Evolutionary conservation across 2,113 vertebrate genomes (phyloP).

Genomic region (Lophius piscatorius): DNA sequence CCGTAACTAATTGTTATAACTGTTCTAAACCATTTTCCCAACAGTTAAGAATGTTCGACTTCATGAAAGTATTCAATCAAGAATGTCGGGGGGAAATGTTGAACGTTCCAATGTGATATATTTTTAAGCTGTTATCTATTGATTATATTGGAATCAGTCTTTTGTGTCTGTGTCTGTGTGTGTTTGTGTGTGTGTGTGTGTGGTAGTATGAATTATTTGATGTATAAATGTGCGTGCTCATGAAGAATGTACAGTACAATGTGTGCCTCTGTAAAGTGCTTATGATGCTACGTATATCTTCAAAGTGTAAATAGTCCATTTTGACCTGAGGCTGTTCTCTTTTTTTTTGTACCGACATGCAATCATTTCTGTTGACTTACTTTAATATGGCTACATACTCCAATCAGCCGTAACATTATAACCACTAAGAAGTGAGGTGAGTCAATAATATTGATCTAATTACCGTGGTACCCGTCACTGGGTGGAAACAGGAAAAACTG

Average conservation of each 20-base stretch:
- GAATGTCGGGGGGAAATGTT: slow-evolving; percentile 59
- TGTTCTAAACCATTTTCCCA: slow-evolving; percentile 18
- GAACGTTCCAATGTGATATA: slow-evolving; percentile 28
- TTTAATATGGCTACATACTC: too few species aligned
- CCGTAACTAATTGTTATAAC: background rate
- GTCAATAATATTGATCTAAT: too few species aligned
- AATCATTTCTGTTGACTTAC: too few species aligned
- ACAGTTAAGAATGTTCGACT: slow-evolving; percentile 66
- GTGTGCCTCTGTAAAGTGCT: slow-evolving; percentile 44
- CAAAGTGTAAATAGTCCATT: too few species aligned
- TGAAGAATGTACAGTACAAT: slow-evolving; percentile 60
- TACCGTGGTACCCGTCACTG: too few species aligned
- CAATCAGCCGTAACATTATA: too few species aligned
- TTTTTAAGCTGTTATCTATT: slow-evolving; percentile 9
- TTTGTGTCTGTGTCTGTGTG: slow-evolving; percentile 36
- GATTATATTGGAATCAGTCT: slow-evolving; percentile 23
- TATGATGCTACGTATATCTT: background rate
- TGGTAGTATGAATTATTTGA: background rate
- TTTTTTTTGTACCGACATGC: too few species aligned
- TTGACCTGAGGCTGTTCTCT: too few species aligned
- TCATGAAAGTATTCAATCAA: slow-evolving; percentile 67
- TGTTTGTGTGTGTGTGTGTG: slow-evolving; percentile 16
- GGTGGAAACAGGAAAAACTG: too few species aligned
- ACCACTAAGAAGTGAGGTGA: too few species aligned
- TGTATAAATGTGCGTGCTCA: slow-evolving; percentile 12